Conservation (phyloP, 2,113 vertebrate species). For the Gadus macrocephalus region DNA sequence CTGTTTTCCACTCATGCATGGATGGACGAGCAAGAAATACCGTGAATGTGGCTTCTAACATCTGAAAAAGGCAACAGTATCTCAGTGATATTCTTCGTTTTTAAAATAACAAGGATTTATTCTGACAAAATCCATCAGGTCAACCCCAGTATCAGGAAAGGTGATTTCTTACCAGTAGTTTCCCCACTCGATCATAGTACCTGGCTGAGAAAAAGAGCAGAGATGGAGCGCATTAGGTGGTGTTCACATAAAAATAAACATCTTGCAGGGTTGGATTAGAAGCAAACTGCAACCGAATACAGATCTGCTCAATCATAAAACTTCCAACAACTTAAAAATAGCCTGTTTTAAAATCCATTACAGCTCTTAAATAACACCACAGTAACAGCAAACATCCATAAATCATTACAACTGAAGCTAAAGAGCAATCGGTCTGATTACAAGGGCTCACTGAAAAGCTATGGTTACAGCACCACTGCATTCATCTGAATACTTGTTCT, state of each 20-base stretch:
- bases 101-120: not conserved
- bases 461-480: too few species aligned
- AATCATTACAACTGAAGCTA: too few species aligned
- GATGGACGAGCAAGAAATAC: conserved; percentile 29
- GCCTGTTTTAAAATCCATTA: too few species aligned
- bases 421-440: too few species aligned
- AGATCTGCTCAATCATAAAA: too few species aligned
- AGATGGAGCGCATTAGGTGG: not conserved
- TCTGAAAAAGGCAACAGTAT: conserved; percentile 53
- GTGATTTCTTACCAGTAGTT: conserved; percentile 88
- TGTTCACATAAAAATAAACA: not conserved
- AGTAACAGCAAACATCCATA: too few species aligned
- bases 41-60: conserved; percentile 43
- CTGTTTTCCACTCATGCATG: conserved; percentile 31
- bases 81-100: conserved; percentile 13
- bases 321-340: too few species aligned
- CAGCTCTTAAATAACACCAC: too few species aligned
- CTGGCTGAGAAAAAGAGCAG: conserved; percentile 78
- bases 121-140: not conserved
- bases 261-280: not conserved
- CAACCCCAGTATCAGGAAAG: not conserved
- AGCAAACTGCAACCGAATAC: not conserved
- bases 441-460: too few species aligned
- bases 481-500: too few species aligned
- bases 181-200: conserved; percentile 99